These are phyloP conservation scores for western clawed frog (Xenopus tropicalis) DNA, from an alignment of 2,113 vertebrate species.

Conservation along the genomic window UCB_Xtro_10.0 CM004447.2:6886501-6887000, in stretches of 20 bases:
- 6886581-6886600: background rate
- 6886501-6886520: too few species aligned
- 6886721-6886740: constrained; percentile 14
- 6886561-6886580: background rate
- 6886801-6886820: too few species aligned
- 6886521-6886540: too few species aligned
- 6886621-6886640: background rate
- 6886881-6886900: too few species aligned
- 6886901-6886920: too few species aligned
- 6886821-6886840: too few species aligned
- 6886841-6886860: too few species aligned
- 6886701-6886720: constrained; percentile 24
- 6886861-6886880: too few species aligned
- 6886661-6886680: constrained; percentile 5
- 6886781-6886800: background rate
- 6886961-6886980: too few species aligned
- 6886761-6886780: background rate
- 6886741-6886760: background rate
- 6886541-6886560: background rate
- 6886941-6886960: too few species aligned
- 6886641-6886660: constrained; percentile 20
- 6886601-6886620: background rate
- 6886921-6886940: too few species aligned
- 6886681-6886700: constrained; percentile 18
- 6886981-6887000: too few species aligned